Evolutionary conservation across 2,113 vertebrate genomes (phyloP), one percentile per base, ranked within the genome.

Genomic region (Equus przewalskii): DNA sequence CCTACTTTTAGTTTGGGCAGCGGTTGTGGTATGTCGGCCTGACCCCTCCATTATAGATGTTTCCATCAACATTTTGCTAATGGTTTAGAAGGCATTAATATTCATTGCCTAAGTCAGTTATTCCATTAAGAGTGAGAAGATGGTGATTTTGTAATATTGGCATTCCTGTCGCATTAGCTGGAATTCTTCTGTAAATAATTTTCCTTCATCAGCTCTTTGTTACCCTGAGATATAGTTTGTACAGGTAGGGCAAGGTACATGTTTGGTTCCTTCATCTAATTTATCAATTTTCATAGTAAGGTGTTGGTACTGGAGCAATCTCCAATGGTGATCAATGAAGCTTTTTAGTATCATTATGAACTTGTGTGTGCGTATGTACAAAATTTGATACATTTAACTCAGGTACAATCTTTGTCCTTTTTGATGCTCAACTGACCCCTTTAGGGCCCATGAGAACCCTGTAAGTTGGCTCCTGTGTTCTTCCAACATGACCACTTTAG

Each of bases 141-240:
- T 91, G 30, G 19, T 49, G 28, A 80, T 81, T 94, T 94, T 91
- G 3, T 89, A 85, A 60, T 89, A 89, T 73, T 78, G 60, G 51
- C 13, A 36, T 86, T 84, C 5, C 1, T 91, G 94, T 96, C 85
- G 18, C 44, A 70, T 93, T 93, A 81, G 85, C 78, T 80, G 54
- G 26, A 69, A 80, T 95, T 95, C 54, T 91, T 96, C 28, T 78
- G 6, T 89, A 49, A 81, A 73, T 85, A 86, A 93, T 88, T 54
- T 64, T 80, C 13, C 12, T 87, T 87, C 2, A 46, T 56, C 41
- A 87, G 65, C 24, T 41, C 54, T 94, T 85, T 81, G 16, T 58
- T 90, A 91, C 41, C 8, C 16, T 69, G 19, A 87, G 84, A 72
- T 67, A 60, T 2, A 65, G 16, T 85, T 67, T 88, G 49, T 80